Conservation (phyloP, 30 jellyfish, hydroid and myxozoan species). For the Hydractinia symbiolongicarpus region DNA sequence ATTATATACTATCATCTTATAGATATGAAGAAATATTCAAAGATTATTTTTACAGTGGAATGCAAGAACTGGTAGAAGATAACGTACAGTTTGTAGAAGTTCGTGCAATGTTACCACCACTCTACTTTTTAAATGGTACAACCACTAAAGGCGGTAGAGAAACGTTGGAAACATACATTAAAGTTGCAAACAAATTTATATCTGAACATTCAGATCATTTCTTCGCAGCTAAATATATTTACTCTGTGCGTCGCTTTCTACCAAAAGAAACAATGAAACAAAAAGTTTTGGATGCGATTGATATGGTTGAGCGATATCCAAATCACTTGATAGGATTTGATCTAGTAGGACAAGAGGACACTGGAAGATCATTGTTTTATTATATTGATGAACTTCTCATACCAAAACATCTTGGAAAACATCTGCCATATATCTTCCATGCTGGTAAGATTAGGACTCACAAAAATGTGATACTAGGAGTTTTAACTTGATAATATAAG, state of each 20-base stretch:
- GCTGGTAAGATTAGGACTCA: too few species aligned
- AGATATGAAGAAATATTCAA: slow-evolving; percentile 45
- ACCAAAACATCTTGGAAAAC: slow-evolving; percentile 43
- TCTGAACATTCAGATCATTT: slow-evolving; percentile 30
- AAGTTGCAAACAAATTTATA: slow-evolving; percentile 35
- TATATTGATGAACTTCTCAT: slow-evolving; percentile 47
- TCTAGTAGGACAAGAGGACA: slow-evolving; percentile 85
- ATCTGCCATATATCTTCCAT: slow-evolving; percentile 67
- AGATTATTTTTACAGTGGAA: slow-evolving; percentile 39
- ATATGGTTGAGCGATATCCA: slow-evolving; percentile 41
- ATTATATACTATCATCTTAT: background rate
- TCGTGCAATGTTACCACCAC: slow-evolving; percentile 54
- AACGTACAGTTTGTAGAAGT: slow-evolving; percentile 68
- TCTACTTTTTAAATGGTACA: slow-evolving; percentile 42
- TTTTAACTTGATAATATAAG: too few species aligned
- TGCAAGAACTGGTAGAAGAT: slow-evolving; percentile 53
- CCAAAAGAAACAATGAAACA: slow-evolving; percentile 1
- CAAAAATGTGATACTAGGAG: too few species aligned
- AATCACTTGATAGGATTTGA: slow-evolving; percentile 60
- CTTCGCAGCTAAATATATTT: slow-evolving; percentile 45
- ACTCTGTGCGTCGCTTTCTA: slow-evolving; percentile 19
- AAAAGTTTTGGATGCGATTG: slow-evolving; percentile 32
- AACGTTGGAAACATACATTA: slow-evolving; percentile 33
- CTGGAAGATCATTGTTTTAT: slow-evolving; percentile 58
- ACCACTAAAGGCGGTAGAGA: slow-evolving; percentile 34